These are phyloP conservation scores for Circaetus gallicus DNA, from an alignment of 2,113 vertebrate species.

Conservation along the genomic window DNA sequence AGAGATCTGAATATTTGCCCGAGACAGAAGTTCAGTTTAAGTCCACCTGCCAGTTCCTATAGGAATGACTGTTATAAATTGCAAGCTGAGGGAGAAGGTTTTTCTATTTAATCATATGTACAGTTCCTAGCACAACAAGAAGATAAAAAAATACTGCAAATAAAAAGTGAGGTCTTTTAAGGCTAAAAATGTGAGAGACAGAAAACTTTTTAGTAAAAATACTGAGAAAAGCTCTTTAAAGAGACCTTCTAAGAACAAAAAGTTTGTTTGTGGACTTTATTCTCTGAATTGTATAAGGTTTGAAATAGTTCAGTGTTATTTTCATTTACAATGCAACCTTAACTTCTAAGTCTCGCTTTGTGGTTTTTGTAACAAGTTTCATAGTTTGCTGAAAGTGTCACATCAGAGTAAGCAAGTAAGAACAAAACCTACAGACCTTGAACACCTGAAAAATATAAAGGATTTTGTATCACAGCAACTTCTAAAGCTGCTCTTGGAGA, in stretches of 20 bases:
- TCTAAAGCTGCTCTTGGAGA: neutral
- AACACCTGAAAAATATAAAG: neutral
- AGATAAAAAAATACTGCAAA: neutral
- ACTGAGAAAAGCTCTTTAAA: neutral
- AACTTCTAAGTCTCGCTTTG: neutral
- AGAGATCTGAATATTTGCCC: neutral
- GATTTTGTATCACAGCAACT: neutral
- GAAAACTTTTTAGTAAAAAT: neutral
- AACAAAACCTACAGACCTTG: neutral
- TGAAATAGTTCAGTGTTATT: neutral
- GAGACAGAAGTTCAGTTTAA: neutral
- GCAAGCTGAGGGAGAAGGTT: neutral
- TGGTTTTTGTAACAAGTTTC: neutral
- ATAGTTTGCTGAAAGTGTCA: neutral
- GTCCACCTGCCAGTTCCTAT: neutral
- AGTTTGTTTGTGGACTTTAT: neutral
- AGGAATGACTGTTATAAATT: neutral
- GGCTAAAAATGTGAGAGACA: neutral
- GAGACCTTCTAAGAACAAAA: neutral
- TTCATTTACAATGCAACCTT: neutral
- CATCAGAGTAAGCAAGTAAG: neutral
- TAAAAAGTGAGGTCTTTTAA: neutral
- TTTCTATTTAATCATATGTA: neutral
- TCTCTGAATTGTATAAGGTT: neutral
- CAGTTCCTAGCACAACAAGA: neutral